Evolutionary conservation across 2,888 invertebrate genomes (phyloP), one percentile per base, ranked within the genome.

Genomic region (Agonopterix subpropinquella): DNA sequence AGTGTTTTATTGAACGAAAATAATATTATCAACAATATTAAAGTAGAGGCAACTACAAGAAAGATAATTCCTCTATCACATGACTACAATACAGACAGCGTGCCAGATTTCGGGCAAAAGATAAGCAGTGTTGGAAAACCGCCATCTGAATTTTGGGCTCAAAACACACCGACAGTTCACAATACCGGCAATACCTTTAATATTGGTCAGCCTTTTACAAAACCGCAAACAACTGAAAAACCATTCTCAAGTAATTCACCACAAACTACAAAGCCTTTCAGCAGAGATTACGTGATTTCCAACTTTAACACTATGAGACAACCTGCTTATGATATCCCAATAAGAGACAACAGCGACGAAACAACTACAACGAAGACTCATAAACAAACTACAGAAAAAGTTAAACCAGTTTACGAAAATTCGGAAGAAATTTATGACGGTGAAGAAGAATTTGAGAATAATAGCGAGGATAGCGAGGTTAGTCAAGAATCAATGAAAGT

Each of bases 401-500:
- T 61, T 1, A 85, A 80, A 61, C 77, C 79, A 11, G 71, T 83
- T 0, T 85, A 81, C 64, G 86, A 86, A 69, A 83, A 76, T 52
- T 76, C 85, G 2, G 86, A 88, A 58, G 88, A 85, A 73, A 65
- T 88, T 51, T 87, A 81, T 55, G 87, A 85, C 43, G 86, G 88
- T 0, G 77, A 81, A 67, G 87, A 86, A 44, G 78, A 73, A 51
- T 18, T 47, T 51, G 76, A 77, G 44, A 67, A 49, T 47, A 57
- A 62, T 51, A 69, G 64, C 46, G 82, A 80, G 49, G 83, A 86
- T 45, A 83, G 84, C 49, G 86, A 87, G 74, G 67, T 87, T 1
- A 85, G 87, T 61, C 78, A 77, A 44, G 89, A 86, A 62, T 89
- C 89, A 1, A 81, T 84, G 74, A 89, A 86, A 69, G 62, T 89